These are phyloP conservation scores for Eucera pruinosa DNA, from an alignment of 2,888 invertebrate species.

Conservation along the genomic window DNA sequence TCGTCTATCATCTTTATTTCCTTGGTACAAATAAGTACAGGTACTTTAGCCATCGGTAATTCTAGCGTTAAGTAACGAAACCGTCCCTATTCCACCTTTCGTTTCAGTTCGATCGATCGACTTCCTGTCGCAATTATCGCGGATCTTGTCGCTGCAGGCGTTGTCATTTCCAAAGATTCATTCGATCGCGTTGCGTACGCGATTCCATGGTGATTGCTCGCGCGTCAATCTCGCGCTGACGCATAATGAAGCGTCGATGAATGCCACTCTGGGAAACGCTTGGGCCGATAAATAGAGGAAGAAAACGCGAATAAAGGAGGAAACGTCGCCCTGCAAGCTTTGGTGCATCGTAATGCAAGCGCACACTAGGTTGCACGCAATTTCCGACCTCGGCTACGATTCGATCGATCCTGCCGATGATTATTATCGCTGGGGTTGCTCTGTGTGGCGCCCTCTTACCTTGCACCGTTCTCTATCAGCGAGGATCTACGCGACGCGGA, in stretches of 20 bases:
- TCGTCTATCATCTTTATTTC: too few species aligned
- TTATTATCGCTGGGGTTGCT: slow-evolving; percentile 1
- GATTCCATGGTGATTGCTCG: slow-evolving; percentile 33
- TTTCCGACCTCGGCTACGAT: slow-evolving; percentile 15
- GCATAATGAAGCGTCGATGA: slow-evolving; percentile 40
- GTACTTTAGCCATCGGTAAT: too few species aligned
- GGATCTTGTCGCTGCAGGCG: slow-evolving; percentile 16
- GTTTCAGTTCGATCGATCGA: neutral
- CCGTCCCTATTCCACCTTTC: too few species aligned
- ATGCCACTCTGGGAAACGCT: slow-evolving; percentile 32
- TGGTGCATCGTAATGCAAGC: slow-evolving; percentile 16
- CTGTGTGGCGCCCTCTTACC: neutral
- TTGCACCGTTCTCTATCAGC: neutral
- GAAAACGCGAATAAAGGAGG: slow-evolving; percentile 31
- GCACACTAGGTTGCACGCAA: slow-evolving; percentile 44
- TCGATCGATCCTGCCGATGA: slow-evolving; percentile 18
- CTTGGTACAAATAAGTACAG: too few species aligned
- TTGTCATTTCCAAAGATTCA: slow-evolving; percentile 9
- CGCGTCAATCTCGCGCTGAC: slow-evolving; percentile 26
- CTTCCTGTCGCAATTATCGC: slow-evolving; percentile 16
- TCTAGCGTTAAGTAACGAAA: too few species aligned
- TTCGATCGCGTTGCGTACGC: slow-evolving; percentile 23
- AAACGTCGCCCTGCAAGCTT: slow-evolving; percentile 29
- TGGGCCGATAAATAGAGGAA: slow-evolving; percentile 29
- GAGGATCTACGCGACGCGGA: neutral